A percentile compares a stretch with the other conserved stretches of the same genome.
Evolutionary conservation across 2,888 invertebrate species (phyloP).

Genomic region (Drosophila infuscata): DNA sequence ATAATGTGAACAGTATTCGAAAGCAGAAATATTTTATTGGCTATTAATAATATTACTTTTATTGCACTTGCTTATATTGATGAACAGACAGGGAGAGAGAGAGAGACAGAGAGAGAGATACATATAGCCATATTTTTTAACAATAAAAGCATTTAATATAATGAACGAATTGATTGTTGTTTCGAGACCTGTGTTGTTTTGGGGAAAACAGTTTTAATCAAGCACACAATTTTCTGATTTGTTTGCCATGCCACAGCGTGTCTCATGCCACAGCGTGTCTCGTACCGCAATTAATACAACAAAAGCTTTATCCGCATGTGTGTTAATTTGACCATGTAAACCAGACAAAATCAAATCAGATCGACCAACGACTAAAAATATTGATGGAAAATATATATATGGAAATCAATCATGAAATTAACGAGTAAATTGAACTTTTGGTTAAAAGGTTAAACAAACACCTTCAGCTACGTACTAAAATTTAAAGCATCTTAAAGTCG

Average conservation of each 20-base stretch:
- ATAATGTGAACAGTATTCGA: constrained; percentile 28
- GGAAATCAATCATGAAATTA: constrained; percentile 48
- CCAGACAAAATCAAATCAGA: constrained; percentile 50
- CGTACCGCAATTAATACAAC: constrained; percentile 36
- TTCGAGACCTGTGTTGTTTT: constrained; percentile 28
- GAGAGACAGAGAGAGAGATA: constrained; percentile 1
- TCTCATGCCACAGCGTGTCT: neutral
- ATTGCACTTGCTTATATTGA: constrained; percentile 16
- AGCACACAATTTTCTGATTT: constrained; percentile 10
- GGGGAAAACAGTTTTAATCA: constrained; percentile 41
- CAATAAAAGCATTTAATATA: constrained; percentile 23
- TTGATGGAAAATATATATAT: constrained; percentile 30
- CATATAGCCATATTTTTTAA: constrained; percentile 5
- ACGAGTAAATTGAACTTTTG: constrained; percentile 69
- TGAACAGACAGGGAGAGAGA: neutral
- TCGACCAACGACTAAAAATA: constrained; percentile 40
- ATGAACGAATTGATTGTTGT: constrained; percentile 33
- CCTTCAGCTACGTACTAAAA: neutral
- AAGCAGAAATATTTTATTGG: constrained; percentile 43
- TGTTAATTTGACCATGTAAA: constrained; percentile 58
- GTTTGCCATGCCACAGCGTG: constrained; percentile 26
- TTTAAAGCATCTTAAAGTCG: constrained; percentile 35
- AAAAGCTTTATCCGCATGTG: constrained; percentile 35
- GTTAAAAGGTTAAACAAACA: constrained; percentile 68
- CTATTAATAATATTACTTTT: constrained; percentile 39